These are phyloP conservation scores for Danio albolineatus DNA, from an alignment of 2,797 vertebrate genomes.

Conservation along the genomic window DNA sequence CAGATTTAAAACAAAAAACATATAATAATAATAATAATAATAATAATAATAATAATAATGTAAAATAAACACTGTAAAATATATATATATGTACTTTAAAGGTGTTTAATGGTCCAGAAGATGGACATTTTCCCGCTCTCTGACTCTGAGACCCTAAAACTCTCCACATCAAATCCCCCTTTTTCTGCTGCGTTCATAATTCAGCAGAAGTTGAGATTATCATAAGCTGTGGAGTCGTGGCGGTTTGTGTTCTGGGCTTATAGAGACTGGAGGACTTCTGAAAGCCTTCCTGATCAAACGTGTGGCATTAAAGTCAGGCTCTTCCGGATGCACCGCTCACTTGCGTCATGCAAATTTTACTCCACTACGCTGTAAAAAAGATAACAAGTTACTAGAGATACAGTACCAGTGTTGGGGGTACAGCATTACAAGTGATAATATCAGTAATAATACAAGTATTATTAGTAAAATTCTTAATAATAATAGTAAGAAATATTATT, in stretches of 20 bases:
- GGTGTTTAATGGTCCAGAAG: slow-evolving; percentile 1
- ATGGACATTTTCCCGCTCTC: not conserved
- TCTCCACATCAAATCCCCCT: not conserved
- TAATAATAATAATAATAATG: too few species aligned
- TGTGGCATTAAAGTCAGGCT: slow-evolving; percentile 1
- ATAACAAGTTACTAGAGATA: slow-evolving; percentile 4
- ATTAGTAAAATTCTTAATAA: too few species aligned
- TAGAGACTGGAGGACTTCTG: slow-evolving; percentile 30
- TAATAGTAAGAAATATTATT: too few species aligned
- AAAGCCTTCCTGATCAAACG: slow-evolving; percentile 49
- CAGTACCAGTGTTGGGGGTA: too few species aligned
- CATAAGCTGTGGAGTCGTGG: slow-evolving; percentile 38
- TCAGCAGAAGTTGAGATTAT: slow-evolving; percentile 45
- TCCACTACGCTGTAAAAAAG: not conserved
- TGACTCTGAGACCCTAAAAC: slow-evolving; percentile 10
- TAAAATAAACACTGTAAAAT: too few species aligned
- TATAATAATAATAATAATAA: too few species aligned
- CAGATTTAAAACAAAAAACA: too few species aligned
- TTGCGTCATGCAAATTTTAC: not conserved
- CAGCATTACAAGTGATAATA: too few species aligned
- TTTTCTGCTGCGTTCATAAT: slow-evolving; percentile 51
- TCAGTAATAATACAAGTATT: too few species aligned
- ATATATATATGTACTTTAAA: not conserved
- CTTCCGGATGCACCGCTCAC: slow-evolving; percentile 24
- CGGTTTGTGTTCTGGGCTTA: slow-evolving; percentile 14